Evolutionary conservation across 2,888 invertebrate species (phyloP), one percentile per base, ranked within the genome.

Genomic region (Melanchra persicariae): DNA sequence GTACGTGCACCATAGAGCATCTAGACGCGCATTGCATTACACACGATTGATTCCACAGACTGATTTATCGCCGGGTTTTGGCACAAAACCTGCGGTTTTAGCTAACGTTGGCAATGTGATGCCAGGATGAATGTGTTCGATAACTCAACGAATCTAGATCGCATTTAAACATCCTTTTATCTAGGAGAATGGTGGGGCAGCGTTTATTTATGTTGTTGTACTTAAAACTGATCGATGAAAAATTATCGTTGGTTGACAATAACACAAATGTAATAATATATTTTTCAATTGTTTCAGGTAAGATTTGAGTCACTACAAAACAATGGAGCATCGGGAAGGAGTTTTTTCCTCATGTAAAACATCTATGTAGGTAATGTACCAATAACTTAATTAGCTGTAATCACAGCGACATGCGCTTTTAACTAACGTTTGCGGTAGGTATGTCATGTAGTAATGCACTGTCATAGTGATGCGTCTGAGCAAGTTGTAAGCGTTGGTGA

Each of bases 271-370:
- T 40, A 40, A 37, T 1, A 49, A 19, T 58, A 40, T 10, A 22
- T 49, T 66, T 64, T 69, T 58, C 8, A 45, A 10, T 87, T 85
- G 83, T 87, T 87, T 61, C 87, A 87, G 87, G 87, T 87, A 87
- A 24, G 73, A 45, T 47, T 70, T 30, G 12, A 49, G 5, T 51
- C 0, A 1, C 47, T 19, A 19, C 12, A 3, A 69, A 10, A 24
- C 30, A 9, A 5, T 7, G 12, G 8, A 26, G 26, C 51, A 63
- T 51, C 26, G n/a, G 10, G 6, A 40, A 54, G 58, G 40, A 57
- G 26, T n/a, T 52, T 45, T 10, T 9, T 24, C 17, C 15, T 47
- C 12, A 15, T 47, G 10, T n/a, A n/a, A n/a, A n/a, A 47, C n/a
- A n/a, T 19, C 45, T 40, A 0, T 15, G 15, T 40, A 15, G 15